Conservation (phyloP, 2,888 invertebrate genomes). For the Ptychoptera contaminata region DNA sequence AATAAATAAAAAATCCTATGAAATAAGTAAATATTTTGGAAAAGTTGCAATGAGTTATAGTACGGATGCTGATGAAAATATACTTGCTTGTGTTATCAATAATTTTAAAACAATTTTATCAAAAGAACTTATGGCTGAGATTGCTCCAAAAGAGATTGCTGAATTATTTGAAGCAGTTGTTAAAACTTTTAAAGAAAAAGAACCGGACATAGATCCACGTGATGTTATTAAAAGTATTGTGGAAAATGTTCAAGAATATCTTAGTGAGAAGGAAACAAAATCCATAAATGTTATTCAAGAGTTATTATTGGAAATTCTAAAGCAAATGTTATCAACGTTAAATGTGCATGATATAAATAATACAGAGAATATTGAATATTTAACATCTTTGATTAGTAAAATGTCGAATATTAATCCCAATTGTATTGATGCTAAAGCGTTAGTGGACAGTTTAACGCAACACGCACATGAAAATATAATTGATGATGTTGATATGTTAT, state of each 20-base stretch:
- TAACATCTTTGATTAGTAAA: conserved; percentile 18
- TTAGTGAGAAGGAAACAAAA: not conserved
- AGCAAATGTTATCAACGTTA: conserved; percentile 9
- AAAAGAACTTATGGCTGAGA: conserved; percentile 22
- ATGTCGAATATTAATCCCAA: conserved; percentile 20
- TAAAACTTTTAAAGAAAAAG: conserved; percentile 20
- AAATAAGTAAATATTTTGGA: conserved; percentile 22
- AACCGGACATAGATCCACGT: conserved; percentile 20
- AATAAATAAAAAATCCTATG: conserved; percentile 21
- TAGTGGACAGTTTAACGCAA: conserved; percentile 16
- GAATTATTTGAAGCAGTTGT: conserved; percentile 23
- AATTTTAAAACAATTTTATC: conserved; percentile 23
- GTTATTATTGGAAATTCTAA: conserved; percentile 8
- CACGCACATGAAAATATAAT: conserved; percentile 22
- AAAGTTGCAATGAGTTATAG: conserved; percentile 26
- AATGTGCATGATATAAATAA: conserved; percentile 7
- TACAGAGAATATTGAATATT: not conserved
- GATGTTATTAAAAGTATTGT: conserved; percentile 13
- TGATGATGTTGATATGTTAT: conserved; percentile 19
- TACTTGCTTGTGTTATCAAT: conserved; percentile 22
- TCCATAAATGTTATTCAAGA: conserved; percentile 7
- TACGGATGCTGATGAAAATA: conserved; percentile 21
- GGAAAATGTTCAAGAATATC: conserved; percentile 7
- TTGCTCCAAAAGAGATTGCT: conserved; percentile 19
- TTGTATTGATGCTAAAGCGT: conserved; percentile 20